phyloP scores from a whole-genome alignment of 2,797 vertebrate genomes.

The Phoeniculus purpureus region DNA sequence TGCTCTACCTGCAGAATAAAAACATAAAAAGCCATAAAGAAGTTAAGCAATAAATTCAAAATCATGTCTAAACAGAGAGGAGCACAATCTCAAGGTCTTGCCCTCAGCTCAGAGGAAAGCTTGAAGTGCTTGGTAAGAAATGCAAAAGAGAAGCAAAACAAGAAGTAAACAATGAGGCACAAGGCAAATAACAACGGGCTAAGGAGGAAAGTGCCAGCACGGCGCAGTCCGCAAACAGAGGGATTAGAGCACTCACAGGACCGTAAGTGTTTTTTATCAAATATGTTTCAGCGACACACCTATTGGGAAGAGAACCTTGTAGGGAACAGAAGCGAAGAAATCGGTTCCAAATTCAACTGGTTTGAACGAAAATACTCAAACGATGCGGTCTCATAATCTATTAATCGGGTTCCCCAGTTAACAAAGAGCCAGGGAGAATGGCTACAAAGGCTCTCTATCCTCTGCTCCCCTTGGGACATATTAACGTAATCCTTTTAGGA shows the following conservation, averaged over 20 bases:
- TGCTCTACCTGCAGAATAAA: background rate
- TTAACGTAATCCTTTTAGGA: conserved; percentile 16
- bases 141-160: background rate
- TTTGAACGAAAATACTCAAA: background rate
- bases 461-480: background rate
- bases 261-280: background rate
- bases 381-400: background rate
- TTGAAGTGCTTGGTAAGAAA: background rate
- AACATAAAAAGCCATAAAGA: background rate
- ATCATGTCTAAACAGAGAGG: background rate
- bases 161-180: conserved; percentile 7
- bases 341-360: background rate
- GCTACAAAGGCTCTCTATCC: background rate
- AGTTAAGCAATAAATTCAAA: conserved; percentile 20
- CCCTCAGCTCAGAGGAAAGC: background rate
- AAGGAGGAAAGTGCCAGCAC: background rate
- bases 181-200: background rate
- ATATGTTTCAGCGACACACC: background rate
- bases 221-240: background rate
- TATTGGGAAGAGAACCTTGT: background rate
- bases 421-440: background rate
- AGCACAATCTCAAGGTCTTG: conserved; percentile 25
- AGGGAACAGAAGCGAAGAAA: background rate
- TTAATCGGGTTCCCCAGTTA: background rate
- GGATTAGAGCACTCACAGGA: background rate